Percentiles rank a stretch among this genome's conserved stretches.
Evolutionary conservation across 1,140 invertebrate species (phyloP).

Genomic region (Drosophila obscura): DNA sequence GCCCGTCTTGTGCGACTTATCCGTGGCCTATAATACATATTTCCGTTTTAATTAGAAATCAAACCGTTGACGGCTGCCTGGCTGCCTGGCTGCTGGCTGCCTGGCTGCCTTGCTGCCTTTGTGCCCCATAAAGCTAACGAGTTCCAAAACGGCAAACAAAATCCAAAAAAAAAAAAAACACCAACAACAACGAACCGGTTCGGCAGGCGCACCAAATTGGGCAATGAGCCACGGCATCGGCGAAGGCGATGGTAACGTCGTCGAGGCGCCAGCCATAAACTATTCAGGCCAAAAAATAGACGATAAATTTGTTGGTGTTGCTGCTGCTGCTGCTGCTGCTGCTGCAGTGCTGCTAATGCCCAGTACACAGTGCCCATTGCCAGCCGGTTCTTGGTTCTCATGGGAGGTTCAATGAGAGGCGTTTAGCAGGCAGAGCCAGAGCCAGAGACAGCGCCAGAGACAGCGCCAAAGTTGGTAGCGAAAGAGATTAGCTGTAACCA

Average conservation of each 20-base stretch:
- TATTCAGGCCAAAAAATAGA: constrained; percentile 70
- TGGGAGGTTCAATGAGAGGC: constrained; percentile 26
- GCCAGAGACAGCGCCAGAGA: too few relatives aligned
- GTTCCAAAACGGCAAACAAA: constrained; percentile 11
- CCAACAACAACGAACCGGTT: constrained; percentile 54
- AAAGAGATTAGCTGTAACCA: constrained; percentile 70
- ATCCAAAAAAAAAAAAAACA: constrained; percentile 24
- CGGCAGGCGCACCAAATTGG: constrained; percentile 65
- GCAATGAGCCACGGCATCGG: constrained; percentile 25
- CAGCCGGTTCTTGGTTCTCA: constrained; percentile 74
- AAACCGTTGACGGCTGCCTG: constrained; percentile 5
- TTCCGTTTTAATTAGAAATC: constrained; percentile 76
- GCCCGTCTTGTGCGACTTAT: neutral
- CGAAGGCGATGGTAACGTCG: constrained; percentile 22
- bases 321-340: too few relatives aligned
- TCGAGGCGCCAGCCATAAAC: constrained; percentile 70
- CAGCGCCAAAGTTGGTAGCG: constrained; percentile 71
- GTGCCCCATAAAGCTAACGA: constrained; percentile 57
- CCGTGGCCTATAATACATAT: constrained; percentile 47
- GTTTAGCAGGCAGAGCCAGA: neutral
- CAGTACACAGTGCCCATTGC: neutral
- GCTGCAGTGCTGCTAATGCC: too few relatives aligned
- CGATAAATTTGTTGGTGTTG: constrained; percentile 26
- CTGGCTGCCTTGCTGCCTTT: constrained; percentile 11
- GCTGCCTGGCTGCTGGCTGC: constrained; percentile 22